phyloP scores from a whole-genome alignment of 2,888 invertebrate genomes.

The Apamea epomidion region DNA sequence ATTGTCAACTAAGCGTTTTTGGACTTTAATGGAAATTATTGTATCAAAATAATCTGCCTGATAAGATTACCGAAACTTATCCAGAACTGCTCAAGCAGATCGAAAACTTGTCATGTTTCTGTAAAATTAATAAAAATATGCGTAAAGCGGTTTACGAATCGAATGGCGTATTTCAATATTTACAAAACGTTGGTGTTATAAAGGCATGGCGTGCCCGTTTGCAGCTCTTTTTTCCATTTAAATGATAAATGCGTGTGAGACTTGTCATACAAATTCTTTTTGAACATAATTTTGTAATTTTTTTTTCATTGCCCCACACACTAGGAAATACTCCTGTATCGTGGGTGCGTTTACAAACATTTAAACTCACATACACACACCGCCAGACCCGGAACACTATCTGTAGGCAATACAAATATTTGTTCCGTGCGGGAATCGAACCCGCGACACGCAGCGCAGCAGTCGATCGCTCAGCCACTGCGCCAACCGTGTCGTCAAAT shows the following conservation, averaged over 20 bases:
- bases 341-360: too few species aligned
- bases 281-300: neutral
- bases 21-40: neutral
- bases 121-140: neutral
- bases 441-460: too few species aligned
- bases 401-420: too few species aligned
- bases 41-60: neutral
- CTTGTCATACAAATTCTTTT: conserved; percentile 2
- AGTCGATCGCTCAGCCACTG: too few species aligned
- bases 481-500: too few species aligned
- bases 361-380: too few species aligned
- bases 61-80: neutral
- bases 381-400: too few species aligned
- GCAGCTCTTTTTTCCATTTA: conserved; percentile 22
- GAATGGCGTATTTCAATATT: conserved; percentile 8
- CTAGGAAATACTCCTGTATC: too few species aligned
- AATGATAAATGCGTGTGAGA: conserved; percentile 11
- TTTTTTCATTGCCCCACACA: too few species aligned
- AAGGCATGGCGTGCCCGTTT: neutral
- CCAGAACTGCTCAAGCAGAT: neutral
- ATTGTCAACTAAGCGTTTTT: neutral
- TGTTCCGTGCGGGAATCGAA: too few species aligned
- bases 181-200: conserved; percentile 11
- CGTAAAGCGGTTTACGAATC: neutral
- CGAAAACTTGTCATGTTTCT: neutral